Base-by-base conservation (phyloP, 2,888 invertebrate species). In the Sarcophaga subvicina region DNA sequence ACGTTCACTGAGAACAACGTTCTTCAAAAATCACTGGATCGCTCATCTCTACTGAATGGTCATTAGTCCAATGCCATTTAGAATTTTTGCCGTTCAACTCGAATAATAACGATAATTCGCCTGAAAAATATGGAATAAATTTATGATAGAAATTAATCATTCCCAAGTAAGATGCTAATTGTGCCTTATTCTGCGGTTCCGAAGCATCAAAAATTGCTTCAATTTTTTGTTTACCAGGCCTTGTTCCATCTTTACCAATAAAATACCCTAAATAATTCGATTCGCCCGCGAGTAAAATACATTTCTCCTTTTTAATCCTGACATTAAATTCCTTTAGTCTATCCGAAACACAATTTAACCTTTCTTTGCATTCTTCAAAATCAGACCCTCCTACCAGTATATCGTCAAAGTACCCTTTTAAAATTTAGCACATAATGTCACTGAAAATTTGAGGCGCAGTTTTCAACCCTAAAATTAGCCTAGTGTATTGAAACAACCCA, bases 91-190 rank as follows among this genome's bases (percentile, higher is more conserved):
- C 49, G 14, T 49, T 78, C n/a, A 87, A 60, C 1, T 86, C 54
- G 69, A 86, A 80, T 45, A 88, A 79, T 14, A 20, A 37, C 1
- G 67, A 22, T 25, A 88, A 63, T 17, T 84, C 64, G 10, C 64
- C 27, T 10, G 86, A 86, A 47, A 88, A 70, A 72, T 83, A 87
- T n/a, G 71, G 79, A 79, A 88, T 81, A 59, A 80, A 88, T 20
- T 85, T 75, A 20, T 82, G 79, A 49, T 85, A 87, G 11, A 82
- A 49, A 72, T 75, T 49, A 47, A 75, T 25, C 75, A 75, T 75
- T 25, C 63, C 75, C 17, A 64, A 63, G 63, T 63, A 75, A 11
- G 63, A 75, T 8, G 63, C 63, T 4, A 75, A 63, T 25, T 75
- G 75, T 22, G 63, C 49, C 8, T 8, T 63, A 64, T 75, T 75